Evolutionary conservation across 2,113 vertebrate species (phyloP), one percentile per base, ranked within the genome.

Genomic region (Orycteropus afer): DNA sequence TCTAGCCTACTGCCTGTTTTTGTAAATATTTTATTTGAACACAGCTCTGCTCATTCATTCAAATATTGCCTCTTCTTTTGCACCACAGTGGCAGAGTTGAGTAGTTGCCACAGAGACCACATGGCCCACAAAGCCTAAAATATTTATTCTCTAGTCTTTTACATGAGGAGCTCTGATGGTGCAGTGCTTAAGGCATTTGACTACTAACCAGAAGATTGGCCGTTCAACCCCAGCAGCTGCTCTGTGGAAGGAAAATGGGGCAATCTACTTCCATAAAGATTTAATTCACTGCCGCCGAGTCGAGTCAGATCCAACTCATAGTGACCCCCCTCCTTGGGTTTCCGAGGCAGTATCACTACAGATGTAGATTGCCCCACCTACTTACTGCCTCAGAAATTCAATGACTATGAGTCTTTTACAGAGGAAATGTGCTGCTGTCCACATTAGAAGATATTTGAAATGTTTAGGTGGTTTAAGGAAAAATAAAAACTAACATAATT

Each of bases 1-100:
- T 80, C 84, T 87, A 18, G 7, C 32, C 18, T 63, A 37, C 6
- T 29, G 37, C 29, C 6, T 94, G 8, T 45, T 74, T 89, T 61
- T 90, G 8, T 76, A 95, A 45, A 61, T 93, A 71, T 67, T 77
- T 91, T 93, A 82, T 55, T 93, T 49, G 40, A 61, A 69, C 17
- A 76, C 29, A 76, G 18, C 1, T 83, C 27, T 67, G 20, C 12
- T 88, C 5, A 91, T 79, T 83, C 23, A 59, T 69, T 93, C 65
- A 57, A 9, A 73, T 91, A 81, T 89, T 82, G 0, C 18, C 37
- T 25, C 37, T 92, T 69, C 57, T 61, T 90, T 81, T 85, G 22
- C 9, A 63, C 51, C 77, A 47, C 23, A 74, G 20, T 57, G 13
- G 22, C 27, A 80, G 49, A 86, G 7, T 0, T 82, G 51, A 40